Percentiles rank a stretch among this genome's conserved stretches.
phyloP scores from a whole-genome alignment of 1,140 invertebrate species.

The Euura saliciscinereae region DNA sequence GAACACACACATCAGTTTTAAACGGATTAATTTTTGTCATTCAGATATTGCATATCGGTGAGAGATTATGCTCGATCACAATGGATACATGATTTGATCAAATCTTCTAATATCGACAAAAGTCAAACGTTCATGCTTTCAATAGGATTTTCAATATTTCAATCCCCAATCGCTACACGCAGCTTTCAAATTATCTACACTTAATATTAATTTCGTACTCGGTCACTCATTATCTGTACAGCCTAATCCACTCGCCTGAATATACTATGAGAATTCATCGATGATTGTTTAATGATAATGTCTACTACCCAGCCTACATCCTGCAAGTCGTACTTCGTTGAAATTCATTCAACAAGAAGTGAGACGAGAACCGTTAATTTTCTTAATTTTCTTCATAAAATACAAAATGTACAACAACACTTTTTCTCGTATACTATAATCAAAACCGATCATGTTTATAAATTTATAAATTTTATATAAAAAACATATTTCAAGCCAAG shows the following conservation, averaged over 20 bases:
- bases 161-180: constrained; percentile 31
- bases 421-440: too few species aligned
- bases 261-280: neutral
- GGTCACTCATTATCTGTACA: constrained; percentile 30
- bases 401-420: too few species aligned
- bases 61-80: too few species aligned
- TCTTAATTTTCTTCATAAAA: neutral
- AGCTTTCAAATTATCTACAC: constrained; percentile 25
- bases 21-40: too few species aligned
- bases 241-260: constrained; percentile 17
- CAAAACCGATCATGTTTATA: too few species aligned
- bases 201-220: constrained; percentile 25
- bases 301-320: neutral
- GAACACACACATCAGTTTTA: too few species aligned
- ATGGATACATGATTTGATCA: too few species aligned
- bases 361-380: neutral
- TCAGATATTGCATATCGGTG: too few species aligned
- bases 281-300: neutral
- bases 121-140: too few species aligned
- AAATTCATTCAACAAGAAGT: constrained; percentile 1
- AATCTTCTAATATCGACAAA: too few species aligned
- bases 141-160: constrained; percentile 13
- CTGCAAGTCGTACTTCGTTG: neutral
- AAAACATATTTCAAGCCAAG: too few species aligned
- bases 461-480: too few species aligned